Percentiles rank a stretch among this genome's conserved stretches.
Conservation (phyloP, 2,797 vertebrate genomes). For the Hemibagrus guttatus region DNA sequence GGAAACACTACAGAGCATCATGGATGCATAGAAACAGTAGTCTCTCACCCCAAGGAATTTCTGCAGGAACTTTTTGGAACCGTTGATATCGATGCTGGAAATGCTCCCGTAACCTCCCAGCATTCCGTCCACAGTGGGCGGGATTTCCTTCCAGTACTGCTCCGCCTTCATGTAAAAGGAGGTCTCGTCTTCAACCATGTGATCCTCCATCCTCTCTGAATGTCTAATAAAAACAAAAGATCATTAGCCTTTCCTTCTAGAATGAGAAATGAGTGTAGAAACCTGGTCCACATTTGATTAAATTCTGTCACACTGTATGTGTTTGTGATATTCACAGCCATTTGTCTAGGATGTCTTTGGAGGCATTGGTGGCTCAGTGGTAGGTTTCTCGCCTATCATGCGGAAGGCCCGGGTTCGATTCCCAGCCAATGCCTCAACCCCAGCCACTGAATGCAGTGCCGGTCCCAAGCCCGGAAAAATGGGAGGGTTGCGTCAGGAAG, state of each 20-base stretch:
- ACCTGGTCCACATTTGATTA: not conserved
- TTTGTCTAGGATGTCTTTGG: too few species aligned
- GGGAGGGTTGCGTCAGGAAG: too few species aligned
- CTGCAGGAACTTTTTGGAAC: slow-evolving; percentile 91
- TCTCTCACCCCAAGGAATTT: slow-evolving; percentile 87
- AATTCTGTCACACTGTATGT: too few species aligned
- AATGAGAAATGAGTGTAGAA: not conserved
- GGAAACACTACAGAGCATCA: not conserved
- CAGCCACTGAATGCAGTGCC: too few species aligned
- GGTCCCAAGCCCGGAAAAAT: too few species aligned
- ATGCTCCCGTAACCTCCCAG: slow-evolving; percentile 94
- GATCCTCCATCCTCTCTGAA: slow-evolving; percentile 79
- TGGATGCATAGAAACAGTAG: not conserved
- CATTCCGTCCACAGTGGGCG: slow-evolving; percentile 94
- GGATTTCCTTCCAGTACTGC: slow-evolving; percentile 89
- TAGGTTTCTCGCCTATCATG: too few species aligned
- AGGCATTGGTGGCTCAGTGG: too few species aligned
- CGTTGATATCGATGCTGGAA: slow-evolving; percentile 91
- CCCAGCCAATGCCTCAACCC: too few species aligned
- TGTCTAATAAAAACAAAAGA: not conserved
- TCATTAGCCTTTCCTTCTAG: not conserved
- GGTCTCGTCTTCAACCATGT: slow-evolving; percentile 74
- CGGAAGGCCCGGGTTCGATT: too few species aligned
- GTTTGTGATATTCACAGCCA: not conserved
- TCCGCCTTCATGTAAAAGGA: slow-evolving; percentile 91